Evolutionary conservation across 2,888 invertebrate genomes (phyloP).

Genomic region (Drosophila nigricruria): DNA sequence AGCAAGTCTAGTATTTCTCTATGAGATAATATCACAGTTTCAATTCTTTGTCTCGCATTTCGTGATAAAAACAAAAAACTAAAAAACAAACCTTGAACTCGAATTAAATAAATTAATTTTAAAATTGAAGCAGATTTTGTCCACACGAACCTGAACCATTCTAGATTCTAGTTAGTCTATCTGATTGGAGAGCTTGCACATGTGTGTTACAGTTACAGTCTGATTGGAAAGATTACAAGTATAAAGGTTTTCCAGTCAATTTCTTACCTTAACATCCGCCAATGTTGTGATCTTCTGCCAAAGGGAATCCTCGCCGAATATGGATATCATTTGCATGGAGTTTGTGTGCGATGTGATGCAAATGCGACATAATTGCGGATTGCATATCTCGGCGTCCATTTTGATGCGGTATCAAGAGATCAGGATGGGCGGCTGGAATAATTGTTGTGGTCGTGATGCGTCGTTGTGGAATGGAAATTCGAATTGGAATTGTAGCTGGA

Average conservation of each 20-base stretch:
- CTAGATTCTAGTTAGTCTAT: background rate
- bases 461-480: constrained; percentile 15
- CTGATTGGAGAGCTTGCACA: background rate
- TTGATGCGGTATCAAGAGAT: constrained; percentile 25
- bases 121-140: too few relatives aligned
- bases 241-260: background rate
- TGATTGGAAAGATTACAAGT: background rate
- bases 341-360: constrained; percentile 83
- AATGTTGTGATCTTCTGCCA: constrained; percentile 84
- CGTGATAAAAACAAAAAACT: background rate
- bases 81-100: constrained; percentile 7
- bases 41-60: background rate
- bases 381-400: constrained; percentile 72
- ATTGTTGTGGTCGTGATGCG: constrained; percentile 5
- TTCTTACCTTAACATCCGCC: constrained; percentile 84
- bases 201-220: background rate
- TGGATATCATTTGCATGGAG: constrained; percentile 84
- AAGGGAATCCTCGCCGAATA: constrained; percentile 84
- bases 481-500: constrained; percentile 11
- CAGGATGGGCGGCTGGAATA: constrained; percentile 14
- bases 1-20: background rate
- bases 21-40: background rate
- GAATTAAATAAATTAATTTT: constrained; percentile 1
- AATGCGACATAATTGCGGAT: constrained; percentile 84
- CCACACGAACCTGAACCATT: too few relatives aligned